A percentile compares a stretch with the other conserved stretches of the same genome.
phyloP scores from a whole-genome alignment of 2,888 invertebrate genomes.

The Monoplex corrugatus region DNA sequence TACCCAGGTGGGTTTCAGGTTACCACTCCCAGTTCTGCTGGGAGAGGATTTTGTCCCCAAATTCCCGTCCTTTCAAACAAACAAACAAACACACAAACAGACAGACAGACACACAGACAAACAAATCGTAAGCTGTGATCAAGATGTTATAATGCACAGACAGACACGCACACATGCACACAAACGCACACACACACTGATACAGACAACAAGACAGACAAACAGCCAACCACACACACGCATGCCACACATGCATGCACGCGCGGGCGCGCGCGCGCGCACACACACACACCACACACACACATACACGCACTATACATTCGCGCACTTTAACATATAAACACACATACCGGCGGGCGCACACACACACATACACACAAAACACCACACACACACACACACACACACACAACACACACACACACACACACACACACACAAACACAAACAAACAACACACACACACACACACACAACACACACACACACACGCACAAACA shows the following conservation, averaged over 20 bases:
- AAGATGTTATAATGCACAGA: not conserved
- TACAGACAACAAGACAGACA: constrained; percentile 1
- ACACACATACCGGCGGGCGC: not conserved
- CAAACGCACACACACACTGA: not conserved
- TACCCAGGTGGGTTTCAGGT: too few relatives aligned
- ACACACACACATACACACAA: constrained; percentile 2
- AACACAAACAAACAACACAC: not conserved
- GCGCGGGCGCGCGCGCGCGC: not conserved
- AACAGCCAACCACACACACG: not conserved
- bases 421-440: not conserved
- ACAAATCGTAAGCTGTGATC: not conserved
- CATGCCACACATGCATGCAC: not conserved
- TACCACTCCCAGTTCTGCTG: too few relatives aligned
- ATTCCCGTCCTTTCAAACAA: not conserved
- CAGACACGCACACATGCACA: not conserved
- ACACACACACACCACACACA: not conserved
- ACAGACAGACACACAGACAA: not conserved
- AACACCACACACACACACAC: not conserved
- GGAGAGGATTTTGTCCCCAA: too few relatives aligned
- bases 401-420: not conserved
- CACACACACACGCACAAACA: not conserved
- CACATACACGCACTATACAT: not conserved
- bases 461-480: not conserved
- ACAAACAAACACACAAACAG: not conserved
- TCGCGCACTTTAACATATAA: not conserved